A percentile compares a stretch with the other conserved stretches of the same genome.
These are phyloP conservation scores for Brachionus sp. DNA, from an alignment of 1,140 invertebrate genomes.

Conservation along the genomic window DNA sequence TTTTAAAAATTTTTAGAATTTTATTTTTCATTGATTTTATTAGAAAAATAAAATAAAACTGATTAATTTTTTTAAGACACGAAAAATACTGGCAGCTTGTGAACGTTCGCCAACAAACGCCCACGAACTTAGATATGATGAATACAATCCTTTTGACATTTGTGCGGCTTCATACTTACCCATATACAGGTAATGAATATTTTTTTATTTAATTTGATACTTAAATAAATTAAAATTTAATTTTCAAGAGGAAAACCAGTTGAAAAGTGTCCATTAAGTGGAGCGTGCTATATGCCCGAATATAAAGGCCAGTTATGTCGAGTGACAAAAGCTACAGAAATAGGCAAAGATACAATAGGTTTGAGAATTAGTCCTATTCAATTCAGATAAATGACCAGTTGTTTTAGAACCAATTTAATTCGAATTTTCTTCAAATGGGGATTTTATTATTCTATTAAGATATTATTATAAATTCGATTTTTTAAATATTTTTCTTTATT, in stretches of 20 bases:
- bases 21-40: background rate
- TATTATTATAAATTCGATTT: slow-evolving; percentile 14
- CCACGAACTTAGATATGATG: slow-evolving; percentile 83
- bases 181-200: slow-evolving; percentile 69
- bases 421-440: background rate
- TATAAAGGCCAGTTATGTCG: slow-evolving; percentile 81
- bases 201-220: slow-evolving; percentile 4
- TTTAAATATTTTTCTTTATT: slow-evolving; percentile 29
- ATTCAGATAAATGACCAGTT: slow-evolving; percentile 62
- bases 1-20: background rate
- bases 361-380: slow-evolving; percentile 72
- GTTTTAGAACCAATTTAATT: slow-evolving; percentile 66
- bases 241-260: slow-evolving; percentile 76
- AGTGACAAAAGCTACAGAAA: slow-evolving; percentile 66
- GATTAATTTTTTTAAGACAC: slow-evolving; percentile 62
- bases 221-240: slow-evolving; percentile 16
- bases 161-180: slow-evolving; percentile 86
- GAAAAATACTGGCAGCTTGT: slow-evolving; percentile 84
- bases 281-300: slow-evolving; percentile 80
- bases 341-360: slow-evolving; percentile 83
- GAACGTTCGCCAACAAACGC: slow-evolving; percentile 86
- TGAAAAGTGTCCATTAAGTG: slow-evolving; percentile 86
- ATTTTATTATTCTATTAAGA: background rate
- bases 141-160: slow-evolving; percentile 94
- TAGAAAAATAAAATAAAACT: background rate